Evolutionary conservation across 2,797 vertebrate genomes (phyloP), one percentile per base, ranked within the genome.

Genomic region (Protonibea diacanthus): DNA sequence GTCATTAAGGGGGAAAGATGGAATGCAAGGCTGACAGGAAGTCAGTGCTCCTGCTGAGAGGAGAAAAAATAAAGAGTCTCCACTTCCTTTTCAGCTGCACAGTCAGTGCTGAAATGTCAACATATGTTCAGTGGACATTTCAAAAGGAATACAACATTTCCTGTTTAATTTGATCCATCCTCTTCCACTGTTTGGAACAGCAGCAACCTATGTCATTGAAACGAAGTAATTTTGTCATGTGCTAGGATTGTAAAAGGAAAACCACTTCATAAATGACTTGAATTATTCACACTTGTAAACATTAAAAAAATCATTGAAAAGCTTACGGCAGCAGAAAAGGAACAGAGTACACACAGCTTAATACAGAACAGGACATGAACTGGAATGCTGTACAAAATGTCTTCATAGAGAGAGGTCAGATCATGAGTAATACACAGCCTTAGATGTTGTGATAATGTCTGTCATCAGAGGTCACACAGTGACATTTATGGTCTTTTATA

Each of bases 11-110:
- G 76, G 80, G 83, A 71, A 51, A 76, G 72, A 63, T 80, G 83
- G 76, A 86, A 93, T 88, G 83, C 18, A 57, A 75, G 51, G 73
- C 81, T 53, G 61, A 86, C 79, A 88, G 86, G 84, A 89, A 90
- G 81, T 76, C 74, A 57, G 29, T 52, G 55, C 78, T 71, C 76
- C 66, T 67, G 47, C 76, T 60, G 70, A 77, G 84, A 76, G 47
- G 49, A 79, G 72, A 71, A 57, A 77, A 71, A 74, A 85, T 62
- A 57, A 4, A 53, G 44, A 66, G 59, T 55, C 66, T 33, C 66
- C 23, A 72, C 65, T 60, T 78, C 61, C 52, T 67, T 71, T 74
- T 71, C 73, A 71, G 74, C 68, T 66, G 64, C 65, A 48, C 23
- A 60, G 44, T 25, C 73, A 17, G 72, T n/a, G 25, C 45, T 62